Conservation (phyloP, 2,113 vertebrate genomes). For the Collichthys lucidus region DNA sequence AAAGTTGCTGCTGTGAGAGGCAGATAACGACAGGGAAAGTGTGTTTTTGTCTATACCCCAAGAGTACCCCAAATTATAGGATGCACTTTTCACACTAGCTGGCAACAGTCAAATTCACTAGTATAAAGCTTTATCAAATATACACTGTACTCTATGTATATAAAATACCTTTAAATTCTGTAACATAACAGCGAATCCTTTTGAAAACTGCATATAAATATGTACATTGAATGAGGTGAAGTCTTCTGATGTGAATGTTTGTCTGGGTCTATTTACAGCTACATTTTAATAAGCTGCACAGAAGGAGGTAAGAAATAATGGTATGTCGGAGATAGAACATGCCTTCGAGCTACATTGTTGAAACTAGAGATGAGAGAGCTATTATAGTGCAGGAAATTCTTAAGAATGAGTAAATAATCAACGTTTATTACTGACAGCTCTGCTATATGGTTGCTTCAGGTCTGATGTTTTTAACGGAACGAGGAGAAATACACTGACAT, state of each 20-base stretch:
- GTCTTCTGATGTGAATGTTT: background rate
- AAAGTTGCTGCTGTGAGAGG: background rate
- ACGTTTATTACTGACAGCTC: conserved; percentile 48
- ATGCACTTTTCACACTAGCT: background rate
- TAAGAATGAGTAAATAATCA: conserved; percentile 63
- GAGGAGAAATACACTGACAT: conserved; percentile 33
- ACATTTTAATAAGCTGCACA: conserved; percentile 15
- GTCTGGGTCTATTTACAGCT: conserved; percentile 17
- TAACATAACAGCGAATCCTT: background rate
- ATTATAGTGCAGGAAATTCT: conserved; percentile 51
- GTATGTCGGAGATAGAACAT: conserved; percentile 41
- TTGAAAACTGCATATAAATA: background rate
- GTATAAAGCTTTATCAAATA: background rate
- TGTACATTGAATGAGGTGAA: background rate
- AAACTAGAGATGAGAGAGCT: conserved; percentile 50
- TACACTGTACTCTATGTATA: background rate
- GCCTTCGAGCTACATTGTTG: conserved; percentile 31
- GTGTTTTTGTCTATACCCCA: background rate
- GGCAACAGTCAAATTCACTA: background rate
- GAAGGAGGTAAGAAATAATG: conserved; percentile 15
- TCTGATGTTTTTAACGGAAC: conserved; percentile 55
- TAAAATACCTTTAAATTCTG: background rate
- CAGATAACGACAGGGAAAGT: background rate
- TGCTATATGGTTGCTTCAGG: conserved; percentile 46
- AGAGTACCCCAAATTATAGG: background rate